Conservation (phyloP, 2,888 invertebrate genomes). For the Acrobasis consociella region DNA sequence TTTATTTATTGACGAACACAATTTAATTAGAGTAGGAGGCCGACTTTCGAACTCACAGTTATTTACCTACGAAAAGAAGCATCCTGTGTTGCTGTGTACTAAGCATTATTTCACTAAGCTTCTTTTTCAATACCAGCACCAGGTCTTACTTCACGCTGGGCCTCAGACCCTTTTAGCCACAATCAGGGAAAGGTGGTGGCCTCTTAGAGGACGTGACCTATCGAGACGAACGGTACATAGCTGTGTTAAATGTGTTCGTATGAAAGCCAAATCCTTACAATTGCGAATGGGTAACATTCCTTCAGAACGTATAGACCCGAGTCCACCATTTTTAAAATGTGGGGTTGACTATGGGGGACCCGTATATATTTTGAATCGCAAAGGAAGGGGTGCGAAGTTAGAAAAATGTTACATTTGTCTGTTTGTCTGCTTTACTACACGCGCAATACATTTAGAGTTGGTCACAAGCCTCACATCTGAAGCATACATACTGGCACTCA, state of each 20-base stretch:
- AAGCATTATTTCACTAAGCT: constrained; percentile 6
- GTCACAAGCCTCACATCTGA: constrained; percentile 11
- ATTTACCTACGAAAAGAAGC: neutral
- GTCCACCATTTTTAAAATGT: neutral
- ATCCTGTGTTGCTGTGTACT: no score
- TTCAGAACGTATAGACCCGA: neutral
- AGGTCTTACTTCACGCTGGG: constrained; percentile 28
- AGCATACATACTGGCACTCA: constrained; percentile 19
- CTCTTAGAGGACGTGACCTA: constrained; percentile 23
- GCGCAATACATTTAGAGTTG: neutral
- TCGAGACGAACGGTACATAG: neutral
- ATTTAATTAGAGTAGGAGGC: constrained; percentile 2
- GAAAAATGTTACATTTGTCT: no score
- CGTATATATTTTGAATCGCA: no score
- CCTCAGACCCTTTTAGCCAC: constrained; percentile 30
- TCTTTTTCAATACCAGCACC: constrained; percentile 30
- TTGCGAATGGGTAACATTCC: constrained; percentile 1
- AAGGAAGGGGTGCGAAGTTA: no score
- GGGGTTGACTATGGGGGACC: no score
- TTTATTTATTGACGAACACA: constrained; percentile 1
- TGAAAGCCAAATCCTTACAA: neutral
- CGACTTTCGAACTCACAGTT: neutral
- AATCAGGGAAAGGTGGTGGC: constrained; percentile 30
- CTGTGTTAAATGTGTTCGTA: constrained; percentile 1
- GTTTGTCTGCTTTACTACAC: no score